phyloP scores from a whole-genome alignment of 1,140 invertebrate genomes.

The Coenobita brevimanus region DNA sequence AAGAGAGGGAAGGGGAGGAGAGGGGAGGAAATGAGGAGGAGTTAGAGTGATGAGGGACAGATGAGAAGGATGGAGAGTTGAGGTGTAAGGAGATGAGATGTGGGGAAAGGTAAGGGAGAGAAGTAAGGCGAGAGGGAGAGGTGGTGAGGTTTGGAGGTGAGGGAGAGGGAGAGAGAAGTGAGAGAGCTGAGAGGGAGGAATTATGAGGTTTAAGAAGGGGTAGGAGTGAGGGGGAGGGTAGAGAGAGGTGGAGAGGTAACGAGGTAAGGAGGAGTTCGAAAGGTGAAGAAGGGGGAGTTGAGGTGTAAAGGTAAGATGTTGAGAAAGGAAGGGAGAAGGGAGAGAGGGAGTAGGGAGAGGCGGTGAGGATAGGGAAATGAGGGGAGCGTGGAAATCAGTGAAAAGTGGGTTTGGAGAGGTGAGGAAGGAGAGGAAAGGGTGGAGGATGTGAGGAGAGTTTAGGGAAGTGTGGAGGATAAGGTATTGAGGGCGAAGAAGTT shows the following conservation, averaged over 20 bases:
- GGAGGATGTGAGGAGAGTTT: neutral
- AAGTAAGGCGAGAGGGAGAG: neutral
- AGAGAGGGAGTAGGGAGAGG: neutral
- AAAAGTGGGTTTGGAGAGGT: too few relatives aligned
- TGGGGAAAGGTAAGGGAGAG: neutral
- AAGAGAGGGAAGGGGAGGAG: neutral
- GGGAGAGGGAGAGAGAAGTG: neutral
- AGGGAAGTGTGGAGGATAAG: neutral
- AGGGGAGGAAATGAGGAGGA: neutral
- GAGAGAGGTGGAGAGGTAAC: constrained; percentile 11
- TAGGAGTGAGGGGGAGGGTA: neutral
- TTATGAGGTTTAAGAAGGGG: neutral
- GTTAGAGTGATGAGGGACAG: neutral
- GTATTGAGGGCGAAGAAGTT: neutral
- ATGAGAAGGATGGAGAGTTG: neutral
- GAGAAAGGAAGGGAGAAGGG: neutral
- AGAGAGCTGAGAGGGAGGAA: neutral
- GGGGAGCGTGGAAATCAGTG: neutral
- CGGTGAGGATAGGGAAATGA: neutral
- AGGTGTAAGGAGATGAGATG: neutral
- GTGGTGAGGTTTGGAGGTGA: neutral
- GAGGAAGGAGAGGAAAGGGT: neutral
- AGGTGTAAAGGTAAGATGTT: neutral
- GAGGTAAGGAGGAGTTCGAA: neutral
- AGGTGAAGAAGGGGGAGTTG: neutral